Base-by-base conservation (phyloP, 2,888 invertebrate genomes). In the Alloscopus bannaensis region DNA sequence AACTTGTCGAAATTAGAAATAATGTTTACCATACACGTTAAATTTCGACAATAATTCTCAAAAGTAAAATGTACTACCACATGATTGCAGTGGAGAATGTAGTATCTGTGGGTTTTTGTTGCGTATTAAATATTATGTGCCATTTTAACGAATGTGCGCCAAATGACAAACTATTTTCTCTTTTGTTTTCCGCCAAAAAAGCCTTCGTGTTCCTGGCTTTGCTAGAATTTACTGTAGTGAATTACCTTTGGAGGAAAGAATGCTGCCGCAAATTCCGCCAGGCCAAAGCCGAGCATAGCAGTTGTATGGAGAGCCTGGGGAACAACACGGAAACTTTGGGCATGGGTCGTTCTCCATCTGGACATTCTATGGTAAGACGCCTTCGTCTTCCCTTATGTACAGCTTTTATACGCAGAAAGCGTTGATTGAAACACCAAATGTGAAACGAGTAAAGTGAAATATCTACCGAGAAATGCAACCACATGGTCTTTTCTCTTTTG, bases 191-290 rank as follows among this genome's bases (percentile, higher is more conserved):
- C 86, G 86, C 84, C 26, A 69, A 42, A 16, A 83, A 87, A 87
- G 89, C 89, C 16, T 90, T 90, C 84, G 89, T 90, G 13, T 90
- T 90, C 85, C 87, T 88, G 75, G 89, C 90, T 6, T 87, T 90
- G 11, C 86, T 90, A 64, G 90, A 90, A 83, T 90, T 90, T 86
- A 89, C 89, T 6, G 87, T 89, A 57, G 89, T 89, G 57, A 90
- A 90, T 85, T 90, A 89, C 86, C 87, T 89, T 84, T 89, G 88
- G 88, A 85, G 89, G 57, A 88, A 88, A 84, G 83, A 83, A 66
- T 83, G 83, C 57, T 81, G 82, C 57, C 76, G 80, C 13, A 82
- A 82, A 29, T 85, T 83, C 40, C 82, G 79, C 3, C 81, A 77
- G 11, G 83, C 77, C 13, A 79, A 72, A 68, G 64, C 75, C 16